Conservation (phyloP, 2,797 vertebrate species). For the Rachycentron canadum region DNA sequence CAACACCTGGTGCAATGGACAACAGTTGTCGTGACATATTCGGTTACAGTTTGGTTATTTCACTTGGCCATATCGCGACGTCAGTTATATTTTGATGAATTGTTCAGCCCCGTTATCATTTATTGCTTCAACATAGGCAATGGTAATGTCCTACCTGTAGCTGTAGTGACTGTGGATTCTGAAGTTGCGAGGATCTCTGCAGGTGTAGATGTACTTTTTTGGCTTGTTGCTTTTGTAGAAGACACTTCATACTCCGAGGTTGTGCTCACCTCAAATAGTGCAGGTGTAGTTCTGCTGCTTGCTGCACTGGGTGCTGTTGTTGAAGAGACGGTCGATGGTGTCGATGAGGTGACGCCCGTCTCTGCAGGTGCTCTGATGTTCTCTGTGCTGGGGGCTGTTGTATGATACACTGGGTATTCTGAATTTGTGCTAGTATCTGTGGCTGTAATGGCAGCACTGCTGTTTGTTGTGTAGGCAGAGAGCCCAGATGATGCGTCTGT, state of each 20-base stretch:
- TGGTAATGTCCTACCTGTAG: slow-evolving; percentile 34
- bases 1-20: too few species aligned
- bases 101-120: too few species aligned
- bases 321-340: background rate
- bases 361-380: background rate
- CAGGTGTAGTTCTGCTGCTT: background rate
- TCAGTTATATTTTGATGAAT: too few species aligned
- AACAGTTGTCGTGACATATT: too few species aligned
- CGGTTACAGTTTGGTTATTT: too few species aligned
- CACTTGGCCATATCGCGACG: too few species aligned
- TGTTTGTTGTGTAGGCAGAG: too few species aligned
- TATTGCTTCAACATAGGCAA: background rate
- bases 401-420: background rate
- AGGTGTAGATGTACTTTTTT: background rate
- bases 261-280: background rate
- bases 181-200: slow-evolving; percentile 2
- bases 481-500: too few species aligned
- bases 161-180: slow-evolving; percentile 6
- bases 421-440: background rate
- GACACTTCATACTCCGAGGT: background rate
- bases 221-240: background rate
- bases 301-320: background rate
- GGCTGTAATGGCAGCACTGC: background rate
- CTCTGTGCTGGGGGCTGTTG: background rate
- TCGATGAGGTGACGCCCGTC: background rate